Evolutionary conservation across 2,113 vertebrate genomes (phyloP).

Genomic region (Poeciliopsis turrubarensis): DNA sequence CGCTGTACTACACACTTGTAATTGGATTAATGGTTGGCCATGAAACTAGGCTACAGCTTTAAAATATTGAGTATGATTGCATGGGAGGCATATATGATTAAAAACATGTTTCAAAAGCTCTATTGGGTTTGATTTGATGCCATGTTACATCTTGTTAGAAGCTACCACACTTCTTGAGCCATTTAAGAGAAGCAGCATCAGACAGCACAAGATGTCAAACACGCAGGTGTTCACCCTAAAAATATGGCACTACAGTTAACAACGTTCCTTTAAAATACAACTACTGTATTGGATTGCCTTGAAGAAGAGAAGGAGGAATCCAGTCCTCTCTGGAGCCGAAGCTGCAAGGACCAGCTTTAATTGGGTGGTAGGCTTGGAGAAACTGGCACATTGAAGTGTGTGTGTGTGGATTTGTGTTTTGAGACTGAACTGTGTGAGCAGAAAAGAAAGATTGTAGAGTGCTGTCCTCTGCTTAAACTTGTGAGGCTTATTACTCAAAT

Average conservation of each 20-base stretch:
- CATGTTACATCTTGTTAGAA: constrained; percentile 58
- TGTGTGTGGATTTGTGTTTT: constrained; percentile 24
- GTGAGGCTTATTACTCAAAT: constrained; percentile 61
- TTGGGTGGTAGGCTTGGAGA: constrained; percentile 74
- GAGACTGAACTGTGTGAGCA: constrained; percentile 12
- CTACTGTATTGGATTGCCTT: constrained; percentile 67
- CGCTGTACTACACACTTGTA: not conserved
- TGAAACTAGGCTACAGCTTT: constrained; percentile 15
- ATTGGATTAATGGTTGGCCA: constrained; percentile 16
- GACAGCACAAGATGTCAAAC: constrained; percentile 69
- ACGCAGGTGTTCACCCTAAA: constrained; percentile 65
- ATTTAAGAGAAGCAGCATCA: constrained; percentile 58
- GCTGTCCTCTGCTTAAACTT: constrained; percentile 46
- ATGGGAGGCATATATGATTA: constrained; percentile 24
- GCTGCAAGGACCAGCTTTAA: constrained; percentile 75
- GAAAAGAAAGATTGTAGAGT: constrained; percentile 41
- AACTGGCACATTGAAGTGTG: constrained; percentile 66
- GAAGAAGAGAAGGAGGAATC: constrained; percentile 61
- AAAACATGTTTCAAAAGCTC: constrained; percentile 20
- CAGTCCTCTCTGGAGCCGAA: constrained; percentile 68
- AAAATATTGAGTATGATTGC: constrained; percentile 19
- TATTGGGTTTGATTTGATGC: constrained; percentile 48
- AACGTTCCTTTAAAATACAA: constrained; percentile 69
- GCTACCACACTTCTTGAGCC: constrained; percentile 48
- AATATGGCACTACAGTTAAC: constrained; percentile 66